Evolutionary conservation across 2,113 vertebrate genomes (phyloP).

Genomic region (Mesocricetus auratus): DNA sequence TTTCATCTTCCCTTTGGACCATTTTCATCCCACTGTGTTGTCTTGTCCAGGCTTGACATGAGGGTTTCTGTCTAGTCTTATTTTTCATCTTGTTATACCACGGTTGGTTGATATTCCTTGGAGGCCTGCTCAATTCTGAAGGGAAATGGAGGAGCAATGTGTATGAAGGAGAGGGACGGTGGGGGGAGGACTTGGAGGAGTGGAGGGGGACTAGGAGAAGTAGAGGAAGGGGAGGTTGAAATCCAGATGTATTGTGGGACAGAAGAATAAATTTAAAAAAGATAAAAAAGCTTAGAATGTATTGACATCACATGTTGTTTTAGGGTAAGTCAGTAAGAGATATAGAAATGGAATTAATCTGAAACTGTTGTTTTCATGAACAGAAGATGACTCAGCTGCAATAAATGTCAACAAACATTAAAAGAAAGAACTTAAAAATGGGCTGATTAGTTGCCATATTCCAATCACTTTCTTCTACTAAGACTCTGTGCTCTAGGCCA

Average conservation of each 20-base stretch:
- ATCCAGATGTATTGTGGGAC: background rate
- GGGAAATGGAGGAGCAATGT: background rate
- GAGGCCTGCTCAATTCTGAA: background rate
- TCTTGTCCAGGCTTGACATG: background rate
- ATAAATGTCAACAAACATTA: background rate
- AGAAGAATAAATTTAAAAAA: background rate
- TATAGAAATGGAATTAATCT: background rate
- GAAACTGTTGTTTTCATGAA: background rate
- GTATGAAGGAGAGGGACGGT: background rate
- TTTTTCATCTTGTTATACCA: background rate
- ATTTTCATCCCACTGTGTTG: background rate
- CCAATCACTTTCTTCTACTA: background rate
- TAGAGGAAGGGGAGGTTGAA: background rate
- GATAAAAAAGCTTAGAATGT: background rate
- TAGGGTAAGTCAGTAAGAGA: background rate
- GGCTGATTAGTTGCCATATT: background rate
- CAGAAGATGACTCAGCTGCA: background rate
- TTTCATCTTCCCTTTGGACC: background rate
- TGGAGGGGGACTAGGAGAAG: no score
- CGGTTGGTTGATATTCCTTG: background rate
- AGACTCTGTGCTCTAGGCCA: background rate
- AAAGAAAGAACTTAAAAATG: background rate
- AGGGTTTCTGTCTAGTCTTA: background rate
- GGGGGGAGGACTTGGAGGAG: background rate
- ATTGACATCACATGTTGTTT: background rate